A percentile compares a stretch with the other conserved stretches of the same genome.
Conservation (phyloP, 2,113 vertebrate species). For the Nothobranchius kuhntae region DNA sequence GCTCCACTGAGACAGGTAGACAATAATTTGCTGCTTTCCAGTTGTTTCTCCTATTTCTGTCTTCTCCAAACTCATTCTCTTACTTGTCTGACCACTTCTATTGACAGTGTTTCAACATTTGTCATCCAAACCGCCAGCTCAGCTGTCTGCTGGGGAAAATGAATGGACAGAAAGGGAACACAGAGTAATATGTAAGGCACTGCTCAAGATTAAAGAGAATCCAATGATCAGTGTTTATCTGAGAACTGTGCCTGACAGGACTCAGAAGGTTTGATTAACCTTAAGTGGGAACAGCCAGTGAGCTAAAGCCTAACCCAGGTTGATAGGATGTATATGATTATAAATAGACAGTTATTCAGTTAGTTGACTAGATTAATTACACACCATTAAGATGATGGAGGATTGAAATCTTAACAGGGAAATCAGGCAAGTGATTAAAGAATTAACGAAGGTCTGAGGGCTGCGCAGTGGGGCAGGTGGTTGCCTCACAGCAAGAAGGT, state of each 20-base stretch:
- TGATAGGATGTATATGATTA: background rate
- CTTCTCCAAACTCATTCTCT: constrained; percentile 23
- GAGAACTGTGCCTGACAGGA: constrained; percentile 18
- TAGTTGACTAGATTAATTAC: constrained; percentile 59
- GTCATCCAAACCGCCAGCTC: constrained; percentile 25
- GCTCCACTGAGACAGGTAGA: background rate
- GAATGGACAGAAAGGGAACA: constrained; percentile 5
- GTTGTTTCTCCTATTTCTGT: background rate
- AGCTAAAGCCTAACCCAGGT: constrained; percentile 12
- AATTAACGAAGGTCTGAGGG: constrained; percentile 30
- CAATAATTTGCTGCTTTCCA: background rate
- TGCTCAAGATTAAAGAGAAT: background rate
- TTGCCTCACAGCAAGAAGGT: too few relatives aligned
- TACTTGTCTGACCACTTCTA: constrained; percentile 28
- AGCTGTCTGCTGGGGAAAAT: constrained; percentile 12
- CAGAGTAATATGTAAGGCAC: background rate
- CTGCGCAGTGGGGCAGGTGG: constrained; percentile 24
- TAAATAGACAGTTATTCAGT: constrained; percentile 37
- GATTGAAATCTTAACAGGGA: constrained; percentile 25
- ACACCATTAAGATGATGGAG: constrained; percentile 53
- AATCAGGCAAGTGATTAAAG: constrained; percentile 35
- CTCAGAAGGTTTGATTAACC: constrained; percentile 33
- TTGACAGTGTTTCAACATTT: constrained; percentile 43
- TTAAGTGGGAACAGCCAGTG: constrained; percentile 3
- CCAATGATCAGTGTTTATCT: constrained; percentile 19